Evolutionary conservation across 2,113 vertebrate species (phyloP), one percentile per base, ranked within the genome.

Genomic region (Misgurnus anguillicaudatus): DNA sequence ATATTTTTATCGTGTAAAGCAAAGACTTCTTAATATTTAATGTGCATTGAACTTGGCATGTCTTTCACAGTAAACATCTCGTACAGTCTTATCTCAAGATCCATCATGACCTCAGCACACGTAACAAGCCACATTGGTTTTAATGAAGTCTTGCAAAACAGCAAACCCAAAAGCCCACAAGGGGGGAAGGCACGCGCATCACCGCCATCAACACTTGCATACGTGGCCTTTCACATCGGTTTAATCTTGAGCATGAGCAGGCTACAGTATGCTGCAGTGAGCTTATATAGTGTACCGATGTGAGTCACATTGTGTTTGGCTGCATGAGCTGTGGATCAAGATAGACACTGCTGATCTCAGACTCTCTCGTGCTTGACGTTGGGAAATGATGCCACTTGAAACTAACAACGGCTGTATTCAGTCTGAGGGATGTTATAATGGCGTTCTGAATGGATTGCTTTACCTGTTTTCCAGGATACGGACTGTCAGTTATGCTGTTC

Each of bases 161-260:
- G 16, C 61, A 78, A 81, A 66, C 68, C 45, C 2, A 9, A 68
- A 24, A 71, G 67, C 82, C 60, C 48, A 69, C 11, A 51, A 11
- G 36, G 16, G 78, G 10, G 48, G 17, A 41, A 60, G 42, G 45
- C 24, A 45, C 62, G 64, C 61, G 57, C 75, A 83, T 86, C 53
- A 79, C 75, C 69, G 72, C 81, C 76, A 85, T 86, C 84, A 82
- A 87, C 72, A 80, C 80, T 82, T 62, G 48, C 87, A 83, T 81
- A 78, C 83, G 80, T 80, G 80, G 82, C 78, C 82, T 80, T 62
- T 76, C 80, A 82, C 67, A 88, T 82, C 72, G 80, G 78, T 77
- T 91, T 90, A 87, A 91, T 93, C 87, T n/a, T n/a, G n/a, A 89
- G 84, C 80, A 68, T 76, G 72, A 88, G 80, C 76, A 81, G 68